Percentiles rank a stretch among this genome's conserved stretches.
These are phyloP conservation scores for Pachyramphus minor DNA, from an alignment of 2,113 vertebrate genomes.

Conservation along the genomic window DNA sequence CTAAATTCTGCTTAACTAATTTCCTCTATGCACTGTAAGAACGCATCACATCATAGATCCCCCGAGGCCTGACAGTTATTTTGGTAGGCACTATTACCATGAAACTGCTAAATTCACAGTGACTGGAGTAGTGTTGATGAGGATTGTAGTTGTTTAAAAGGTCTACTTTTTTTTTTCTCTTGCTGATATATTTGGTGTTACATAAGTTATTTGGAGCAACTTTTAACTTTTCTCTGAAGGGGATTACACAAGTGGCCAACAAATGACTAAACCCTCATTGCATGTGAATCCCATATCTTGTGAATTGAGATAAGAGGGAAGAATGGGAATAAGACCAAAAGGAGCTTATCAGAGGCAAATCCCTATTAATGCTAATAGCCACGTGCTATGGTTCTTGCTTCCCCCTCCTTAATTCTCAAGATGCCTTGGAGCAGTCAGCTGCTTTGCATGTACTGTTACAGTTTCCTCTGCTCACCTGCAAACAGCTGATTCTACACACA, in stretches of 20 bases:
- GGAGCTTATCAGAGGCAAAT: conserved; percentile 26
- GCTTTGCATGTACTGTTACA: not conserved
- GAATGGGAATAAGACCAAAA: not conserved
- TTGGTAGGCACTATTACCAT: too few relatives aligned
- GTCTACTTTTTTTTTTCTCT: not conserved
- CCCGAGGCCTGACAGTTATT: too few relatives aligned
- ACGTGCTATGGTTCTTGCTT: not conserved
- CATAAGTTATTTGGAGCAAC: not conserved
- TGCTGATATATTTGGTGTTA: not conserved
- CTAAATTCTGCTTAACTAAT: not conserved
- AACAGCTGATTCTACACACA: not conserved
- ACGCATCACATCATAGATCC: not conserved
- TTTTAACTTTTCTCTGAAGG: not conserved
- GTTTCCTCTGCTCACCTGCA: not conserved
- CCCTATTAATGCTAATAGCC: conserved; percentile 33
- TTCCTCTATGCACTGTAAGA: not conserved
- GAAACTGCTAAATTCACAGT: not conserved
- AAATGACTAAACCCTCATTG: not conserved
- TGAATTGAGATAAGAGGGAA: not conserved
- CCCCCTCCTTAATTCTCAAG: conserved; percentile 5
- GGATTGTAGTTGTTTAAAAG: not conserved
- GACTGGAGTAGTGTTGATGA: not conserved
- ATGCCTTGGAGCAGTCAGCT: not conserved
- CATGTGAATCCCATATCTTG: not conserved
- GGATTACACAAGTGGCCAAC: not conserved